Percentiles rank a stretch among this genome's conserved stretches.
Evolutionary conservation across 2,797 vertebrate species (phyloP).

Genomic region (Nannoperca australis): DNA sequence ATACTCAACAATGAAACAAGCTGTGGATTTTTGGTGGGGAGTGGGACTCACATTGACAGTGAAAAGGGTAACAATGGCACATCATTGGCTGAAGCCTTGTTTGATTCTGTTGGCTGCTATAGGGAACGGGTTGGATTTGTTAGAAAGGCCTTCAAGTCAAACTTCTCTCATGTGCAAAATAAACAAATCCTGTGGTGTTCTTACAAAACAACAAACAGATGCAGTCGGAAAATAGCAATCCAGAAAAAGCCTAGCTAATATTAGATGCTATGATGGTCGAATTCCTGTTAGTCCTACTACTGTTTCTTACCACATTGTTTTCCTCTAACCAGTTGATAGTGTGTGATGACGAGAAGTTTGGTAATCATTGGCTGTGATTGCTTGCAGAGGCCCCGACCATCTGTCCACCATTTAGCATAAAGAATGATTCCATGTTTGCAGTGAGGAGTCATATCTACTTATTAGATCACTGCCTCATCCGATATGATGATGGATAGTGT

Average conservation of each 20-base stretch:
- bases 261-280: conserved; percentile 32
- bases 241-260: conserved; percentile 33
- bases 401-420: conserved; percentile 74
- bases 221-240: conserved; percentile 15
- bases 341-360: conserved; percentile 57
- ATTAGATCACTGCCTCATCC: conserved; percentile 66
- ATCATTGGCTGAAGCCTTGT: too few species aligned
- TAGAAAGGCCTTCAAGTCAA: too few species aligned
- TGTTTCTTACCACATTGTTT: conserved; percentile 68
- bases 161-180: conserved; percentile 32
- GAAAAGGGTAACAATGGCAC: too few species aligned
- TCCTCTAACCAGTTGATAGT: conserved; percentile 50
- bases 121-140: too few species aligned
- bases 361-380: conserved; percentile 65
- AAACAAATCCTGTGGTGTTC: conserved; percentile 57
- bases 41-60: too few species aligned
- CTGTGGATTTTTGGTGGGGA: too few species aligned
- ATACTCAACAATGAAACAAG: too few species aligned
- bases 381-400: conserved; percentile 63
- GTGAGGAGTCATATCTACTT: conserved; percentile 67
- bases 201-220: conserved; percentile 51
- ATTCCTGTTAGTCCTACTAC: conserved; percentile 49
- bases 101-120: too few species aligned
- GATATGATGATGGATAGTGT: conserved; percentile 71
- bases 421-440: conserved; percentile 67